phyloP scores from a whole-genome alignment of 1,140 invertebrate species.

The Pachypeltis micranthus region DNA sequence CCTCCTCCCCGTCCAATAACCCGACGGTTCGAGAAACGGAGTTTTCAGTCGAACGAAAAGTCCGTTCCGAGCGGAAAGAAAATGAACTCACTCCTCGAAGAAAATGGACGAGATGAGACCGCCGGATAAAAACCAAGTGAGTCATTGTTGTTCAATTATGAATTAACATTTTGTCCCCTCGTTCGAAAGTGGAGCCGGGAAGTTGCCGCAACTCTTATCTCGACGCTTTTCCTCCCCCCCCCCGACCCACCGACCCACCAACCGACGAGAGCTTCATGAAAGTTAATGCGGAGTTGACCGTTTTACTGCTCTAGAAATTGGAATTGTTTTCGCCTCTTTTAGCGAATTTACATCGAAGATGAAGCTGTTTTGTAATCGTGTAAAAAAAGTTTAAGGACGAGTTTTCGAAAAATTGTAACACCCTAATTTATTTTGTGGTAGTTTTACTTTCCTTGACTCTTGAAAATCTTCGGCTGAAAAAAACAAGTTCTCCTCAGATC shows the following conservation, averaged over 20 bases:
- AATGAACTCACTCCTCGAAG: not conserved
- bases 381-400: too few relatives aligned
- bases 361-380: too few relatives aligned
- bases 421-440: too few relatives aligned
- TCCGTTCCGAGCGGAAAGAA: not conserved
- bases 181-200: too few relatives aligned
- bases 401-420: too few relatives aligned
- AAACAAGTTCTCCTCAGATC: too few relatives aligned
- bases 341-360: too few relatives aligned
- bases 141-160: not conserved
- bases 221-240: not conserved
- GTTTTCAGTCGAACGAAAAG: too few relatives aligned
- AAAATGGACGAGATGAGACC: not conserved
- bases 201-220: conserved; percentile 2
- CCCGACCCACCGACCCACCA: not conserved
- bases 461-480: too few relatives aligned
- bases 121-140: not conserved
- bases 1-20: too few relatives aligned
- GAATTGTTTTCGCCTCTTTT: not conserved
- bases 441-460: too few relatives aligned
- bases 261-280: not conserved
- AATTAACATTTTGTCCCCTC: conserved; percentile 11
- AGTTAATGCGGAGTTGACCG: not conserved
- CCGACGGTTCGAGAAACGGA: too few relatives aligned
- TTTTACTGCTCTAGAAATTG: not conserved